phyloP scores from a whole-genome alignment of 2,888 invertebrate species.

The Euplagia quadripunctaria region DNA sequence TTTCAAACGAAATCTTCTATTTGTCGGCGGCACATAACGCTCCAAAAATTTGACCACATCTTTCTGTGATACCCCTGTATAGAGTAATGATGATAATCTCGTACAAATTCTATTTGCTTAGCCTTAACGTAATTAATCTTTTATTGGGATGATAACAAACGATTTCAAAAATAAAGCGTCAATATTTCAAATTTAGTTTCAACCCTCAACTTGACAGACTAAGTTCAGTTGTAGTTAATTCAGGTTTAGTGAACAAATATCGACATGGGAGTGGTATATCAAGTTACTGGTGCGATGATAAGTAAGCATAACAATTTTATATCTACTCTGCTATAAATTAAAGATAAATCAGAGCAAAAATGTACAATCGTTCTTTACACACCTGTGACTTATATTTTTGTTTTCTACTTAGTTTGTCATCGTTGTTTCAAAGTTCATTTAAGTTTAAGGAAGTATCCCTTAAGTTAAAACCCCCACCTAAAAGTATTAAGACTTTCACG shows the following conservation, averaged over 20 bases:
- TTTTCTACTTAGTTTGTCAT: background rate
- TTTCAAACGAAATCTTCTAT: no score
- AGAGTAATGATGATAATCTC: background rate
- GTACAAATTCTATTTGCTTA: background rate
- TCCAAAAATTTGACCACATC: no score
- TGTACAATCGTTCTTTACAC: no score
- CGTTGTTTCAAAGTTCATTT: no score
- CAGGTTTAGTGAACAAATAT: background rate
- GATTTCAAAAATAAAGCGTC: background rate
- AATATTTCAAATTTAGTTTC: background rate
- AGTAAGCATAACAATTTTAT: background rate
- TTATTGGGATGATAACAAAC: constrained; percentile 3
- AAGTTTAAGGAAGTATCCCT: no score
- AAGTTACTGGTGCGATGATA: constrained; percentile 5
- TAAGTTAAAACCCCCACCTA: no score
- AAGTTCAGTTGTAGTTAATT: background rate
- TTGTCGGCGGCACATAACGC: no score
- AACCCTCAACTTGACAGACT: background rate
- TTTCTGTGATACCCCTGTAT: no score
- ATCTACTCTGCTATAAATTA: background rate
- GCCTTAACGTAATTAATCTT: background rate
- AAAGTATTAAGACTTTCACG: no score
- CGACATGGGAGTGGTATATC: constrained; percentile 7
- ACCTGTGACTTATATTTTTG: background rate
- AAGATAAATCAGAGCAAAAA: background rate